These are phyloP conservation scores for Anseranas semipalmata DNA, from an alignment of 2,113 vertebrate species.

Conservation along the genomic window DNA sequence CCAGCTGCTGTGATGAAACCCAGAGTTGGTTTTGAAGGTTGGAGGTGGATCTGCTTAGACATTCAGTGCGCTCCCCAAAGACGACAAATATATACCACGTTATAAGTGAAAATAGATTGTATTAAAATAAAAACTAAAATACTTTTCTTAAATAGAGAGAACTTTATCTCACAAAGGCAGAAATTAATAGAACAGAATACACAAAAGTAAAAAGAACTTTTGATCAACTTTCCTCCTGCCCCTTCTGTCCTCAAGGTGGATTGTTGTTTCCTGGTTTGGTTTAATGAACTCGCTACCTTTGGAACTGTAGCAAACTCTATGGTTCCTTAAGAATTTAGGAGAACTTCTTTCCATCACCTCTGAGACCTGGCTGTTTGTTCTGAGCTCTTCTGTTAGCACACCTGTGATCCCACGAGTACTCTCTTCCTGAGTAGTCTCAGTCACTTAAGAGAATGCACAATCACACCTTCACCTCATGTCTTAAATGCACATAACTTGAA, in stretches of 20 bases:
- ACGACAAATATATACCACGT: neutral
- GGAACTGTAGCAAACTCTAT: neutral
- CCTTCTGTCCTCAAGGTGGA: neutral
- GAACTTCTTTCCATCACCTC: neutral
- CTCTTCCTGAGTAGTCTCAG: neutral
- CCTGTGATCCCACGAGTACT: neutral
- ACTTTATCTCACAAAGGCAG: neutral
- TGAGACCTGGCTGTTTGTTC: neutral
- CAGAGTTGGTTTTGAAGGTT: neutral
- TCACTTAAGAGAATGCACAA: neutral
- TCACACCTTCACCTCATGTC: neutral
- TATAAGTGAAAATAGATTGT: neutral
- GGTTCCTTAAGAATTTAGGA: neutral
- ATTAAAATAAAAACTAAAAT: neutral
- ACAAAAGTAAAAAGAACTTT: neutral
- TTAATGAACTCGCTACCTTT: neutral
- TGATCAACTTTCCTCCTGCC: neutral
- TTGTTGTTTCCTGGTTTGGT: neutral
- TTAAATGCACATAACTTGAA: neutral
- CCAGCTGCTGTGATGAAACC: neutral
- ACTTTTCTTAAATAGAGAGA: neutral
- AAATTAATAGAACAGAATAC: neutral
- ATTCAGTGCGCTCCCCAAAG: neutral
- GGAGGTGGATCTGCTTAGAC: neutral
- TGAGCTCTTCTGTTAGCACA: neutral